Evolutionary conservation across 2,888 invertebrate species (phyloP).

Genomic region (Periphyllus acericola): DNA sequence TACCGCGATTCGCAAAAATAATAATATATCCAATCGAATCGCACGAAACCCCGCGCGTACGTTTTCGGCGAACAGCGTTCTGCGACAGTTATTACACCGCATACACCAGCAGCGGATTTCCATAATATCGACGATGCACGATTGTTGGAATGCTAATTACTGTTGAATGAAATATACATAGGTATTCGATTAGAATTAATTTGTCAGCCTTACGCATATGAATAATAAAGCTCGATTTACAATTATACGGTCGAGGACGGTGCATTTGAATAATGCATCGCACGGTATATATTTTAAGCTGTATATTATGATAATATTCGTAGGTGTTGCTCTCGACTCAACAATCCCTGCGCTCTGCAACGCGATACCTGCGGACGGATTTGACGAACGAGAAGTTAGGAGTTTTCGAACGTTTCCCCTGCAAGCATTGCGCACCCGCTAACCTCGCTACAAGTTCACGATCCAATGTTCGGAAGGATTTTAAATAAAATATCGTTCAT

Average conservation of each 20-base stretch:
- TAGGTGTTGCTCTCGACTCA: not conserved
- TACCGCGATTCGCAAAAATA: too few relatives aligned
- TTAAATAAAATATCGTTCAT: too few relatives aligned
- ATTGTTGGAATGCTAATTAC: conserved; percentile 5
- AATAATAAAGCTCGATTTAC: conserved; percentile 32
- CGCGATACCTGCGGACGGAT: not conserved
- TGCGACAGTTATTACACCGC: not conserved
- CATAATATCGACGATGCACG: not conserved
- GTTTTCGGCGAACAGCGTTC: too few relatives aligned
- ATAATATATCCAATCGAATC: not conserved
- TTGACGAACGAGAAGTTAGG: not conserved
- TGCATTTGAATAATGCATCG: conserved; percentile 12
- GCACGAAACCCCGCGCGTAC: not conserved
- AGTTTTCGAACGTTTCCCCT: too few relatives aligned
- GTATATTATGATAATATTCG: not conserved
- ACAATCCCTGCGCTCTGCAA: not conserved
- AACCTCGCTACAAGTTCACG: too few relatives aligned
- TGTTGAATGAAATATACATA: conserved; percentile 23
- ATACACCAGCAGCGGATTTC: not conserved
- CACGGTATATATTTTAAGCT: not conserved
- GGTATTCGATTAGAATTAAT: conserved; percentile 20
- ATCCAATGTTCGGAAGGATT: too few relatives aligned
- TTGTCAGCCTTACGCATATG: not conserved
- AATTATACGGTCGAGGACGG: not conserved
- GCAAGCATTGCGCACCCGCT: too few relatives aligned